Conservation (phyloP, 92 coral and sea anemone genomes). For the Phenganax marumi region DNA sequence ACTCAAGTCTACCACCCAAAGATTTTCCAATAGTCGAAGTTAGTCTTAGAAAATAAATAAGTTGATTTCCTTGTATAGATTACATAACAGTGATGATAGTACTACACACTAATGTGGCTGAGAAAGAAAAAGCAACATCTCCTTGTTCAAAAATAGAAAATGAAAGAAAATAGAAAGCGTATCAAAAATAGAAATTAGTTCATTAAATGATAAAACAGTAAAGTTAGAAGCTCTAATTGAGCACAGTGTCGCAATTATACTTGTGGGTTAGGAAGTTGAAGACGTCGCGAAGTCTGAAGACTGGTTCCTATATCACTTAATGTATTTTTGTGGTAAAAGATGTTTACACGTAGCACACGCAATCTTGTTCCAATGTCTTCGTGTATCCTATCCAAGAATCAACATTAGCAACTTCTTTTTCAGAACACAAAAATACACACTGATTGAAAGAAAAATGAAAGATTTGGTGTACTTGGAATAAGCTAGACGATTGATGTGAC, state of each 20-base stretch:
- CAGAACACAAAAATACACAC: no score
- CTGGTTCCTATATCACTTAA: slow-evolving; percentile 2
- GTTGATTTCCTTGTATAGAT: no score
- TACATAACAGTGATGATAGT: no score
- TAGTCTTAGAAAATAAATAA: no score
- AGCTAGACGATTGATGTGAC: no score
- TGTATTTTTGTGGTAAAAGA: not conserved
- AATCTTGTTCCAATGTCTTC: not conserved
- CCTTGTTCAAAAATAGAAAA: no score
- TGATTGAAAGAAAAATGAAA: not conserved
- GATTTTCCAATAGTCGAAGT: no score
- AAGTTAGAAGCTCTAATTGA: slow-evolving; percentile 2
- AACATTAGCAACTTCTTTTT: no score
- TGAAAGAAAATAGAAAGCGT: no score
- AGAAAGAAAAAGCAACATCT: not conserved
- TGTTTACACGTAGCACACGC: not conserved
- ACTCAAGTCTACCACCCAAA: no score
- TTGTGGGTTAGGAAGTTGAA: not conserved
- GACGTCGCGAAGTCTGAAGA: slow-evolving; percentile 2
- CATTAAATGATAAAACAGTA: not conserved
- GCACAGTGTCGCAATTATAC: not conserved
- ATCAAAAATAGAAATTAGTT: slow-evolving; percentile 7
- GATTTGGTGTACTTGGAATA: no score
- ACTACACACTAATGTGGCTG: not conserved
- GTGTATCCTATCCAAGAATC: not conserved